Base-by-base conservation (phyloP, 1,140 invertebrate genomes). In the Penaeus japonicus region DNA sequence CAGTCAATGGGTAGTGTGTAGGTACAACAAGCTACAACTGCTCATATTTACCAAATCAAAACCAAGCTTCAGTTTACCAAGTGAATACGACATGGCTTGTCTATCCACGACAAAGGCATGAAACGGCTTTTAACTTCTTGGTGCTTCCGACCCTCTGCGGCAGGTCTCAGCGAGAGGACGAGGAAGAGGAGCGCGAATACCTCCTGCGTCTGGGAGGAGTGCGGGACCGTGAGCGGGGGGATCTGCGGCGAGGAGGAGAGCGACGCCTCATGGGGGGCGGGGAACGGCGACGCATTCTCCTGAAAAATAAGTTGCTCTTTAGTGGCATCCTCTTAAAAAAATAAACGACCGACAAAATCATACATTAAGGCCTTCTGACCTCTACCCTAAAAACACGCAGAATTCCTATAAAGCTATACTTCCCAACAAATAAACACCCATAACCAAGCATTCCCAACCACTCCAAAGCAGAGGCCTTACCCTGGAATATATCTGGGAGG, bases 211-310 rank as follows among this genome's bases (percentile, higher is more conserved):
- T 80, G 27, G 86, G 77, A 24, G 86, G 86, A 22, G 55, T 81
- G 4, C 86, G 55, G 30, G 77, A 81, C 15, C 86, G 77, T 30
- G 78, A 81, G 39, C 79, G 77, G 22, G 86, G 86, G 27, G 86
- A 84, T 53, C 82, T 84, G 65, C 95, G 93, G 62, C 94, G 93
- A 20, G 94, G 93, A 47, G 94, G 94, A 47, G 94, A 93, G 62
- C 93, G 93, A 73, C 94, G 92, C 55, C 93, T 92, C 80, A 93
- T 92, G 39, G 92, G 89, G 93, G 92, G 24, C 93, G 94, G 92
- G 77, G 90, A 91, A n/a, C 79, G 70, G 27, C 81, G 89, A 7
- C 82, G 84, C 75, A 84, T 84, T 57, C 88, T 84, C 54, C n/a
- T 78, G 24, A 81, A 65, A 39, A 65, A 22, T 55, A 75, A 35